phyloP scores from a whole-genome alignment of 2,797 vertebrate species.

The Micropoecilia bifurca region DNA sequence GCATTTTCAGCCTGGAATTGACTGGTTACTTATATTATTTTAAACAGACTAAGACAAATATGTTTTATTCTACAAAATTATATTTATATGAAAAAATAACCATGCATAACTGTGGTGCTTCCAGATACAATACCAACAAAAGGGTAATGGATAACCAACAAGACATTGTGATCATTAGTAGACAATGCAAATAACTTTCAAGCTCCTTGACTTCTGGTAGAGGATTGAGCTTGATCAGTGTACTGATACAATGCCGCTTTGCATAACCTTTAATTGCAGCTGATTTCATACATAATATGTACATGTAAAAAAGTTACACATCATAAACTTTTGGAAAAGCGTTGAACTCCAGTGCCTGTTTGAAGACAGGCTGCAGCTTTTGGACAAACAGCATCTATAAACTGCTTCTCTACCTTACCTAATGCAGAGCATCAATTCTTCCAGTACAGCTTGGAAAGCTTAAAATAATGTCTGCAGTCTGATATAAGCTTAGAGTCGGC shows the following conservation, averaged over 20 bases:
- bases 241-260: not conserved
- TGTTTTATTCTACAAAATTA: too few species aligned
- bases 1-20: not conserved
- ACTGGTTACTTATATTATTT: too few species aligned
- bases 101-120: too few species aligned
- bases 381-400: conserved; percentile 42
- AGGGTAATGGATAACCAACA: too few species aligned
- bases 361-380: conserved; percentile 39
- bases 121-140: too few species aligned
- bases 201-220: not conserved
- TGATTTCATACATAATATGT: not conserved
- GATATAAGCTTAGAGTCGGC: conserved; percentile 47
- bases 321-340: conserved; percentile 12
- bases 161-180: too few species aligned
- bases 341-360: not conserved
- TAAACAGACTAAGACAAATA: too few species aligned
- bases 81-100: too few species aligned
- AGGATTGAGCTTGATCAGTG: not conserved
- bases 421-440: conserved; percentile 40
- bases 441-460: conserved; percentile 49
- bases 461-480: conserved; percentile 53
- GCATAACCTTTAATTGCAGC: not conserved
- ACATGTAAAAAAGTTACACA: not conserved
- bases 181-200: not conserved
- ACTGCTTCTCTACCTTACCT: conserved; percentile 47